These are phyloP conservation scores for Lichenostomus cassidix DNA, from an alignment of 2,113 vertebrate species.

Conservation along the genomic window DNA sequence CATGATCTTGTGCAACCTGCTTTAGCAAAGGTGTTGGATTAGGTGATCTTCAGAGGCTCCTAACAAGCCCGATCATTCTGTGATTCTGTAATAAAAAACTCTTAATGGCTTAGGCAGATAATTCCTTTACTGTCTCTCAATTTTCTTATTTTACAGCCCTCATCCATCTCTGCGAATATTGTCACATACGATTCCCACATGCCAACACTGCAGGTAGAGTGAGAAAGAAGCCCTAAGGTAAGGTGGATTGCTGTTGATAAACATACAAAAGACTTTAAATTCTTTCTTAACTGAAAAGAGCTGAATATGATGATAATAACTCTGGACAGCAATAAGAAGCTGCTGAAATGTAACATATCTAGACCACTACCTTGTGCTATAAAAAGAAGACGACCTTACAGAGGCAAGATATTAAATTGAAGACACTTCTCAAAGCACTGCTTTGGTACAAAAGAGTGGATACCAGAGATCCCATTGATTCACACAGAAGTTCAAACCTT, in stretches of 20 bases:
- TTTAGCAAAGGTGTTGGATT: not conserved
- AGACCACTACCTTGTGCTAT: not conserved
- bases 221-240: not conserved
- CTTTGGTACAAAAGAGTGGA: not conserved
- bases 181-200: not conserved
- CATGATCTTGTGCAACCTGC: not conserved
- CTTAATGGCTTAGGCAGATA: not conserved
- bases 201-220: not conserved
- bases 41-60: not conserved
- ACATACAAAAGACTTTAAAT: not conserved
- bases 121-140: not conserved
- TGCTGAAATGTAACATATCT: not conserved
- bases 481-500: not conserved
- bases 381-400: not conserved
- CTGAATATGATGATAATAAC: not conserved
- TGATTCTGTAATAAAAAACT: not conserved
- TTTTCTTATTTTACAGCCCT: not conserved
- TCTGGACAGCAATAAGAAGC: not conserved
- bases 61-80: not conserved
- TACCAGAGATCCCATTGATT: not conserved
- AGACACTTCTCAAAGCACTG: not conserved
- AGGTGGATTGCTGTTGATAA: not conserved
- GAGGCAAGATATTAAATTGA: not conserved
- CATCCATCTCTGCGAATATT: not conserved
- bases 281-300: not conserved